phyloP scores from a whole-genome alignment of 1,140 invertebrate genomes.

The Augochlora pura region DNA sequence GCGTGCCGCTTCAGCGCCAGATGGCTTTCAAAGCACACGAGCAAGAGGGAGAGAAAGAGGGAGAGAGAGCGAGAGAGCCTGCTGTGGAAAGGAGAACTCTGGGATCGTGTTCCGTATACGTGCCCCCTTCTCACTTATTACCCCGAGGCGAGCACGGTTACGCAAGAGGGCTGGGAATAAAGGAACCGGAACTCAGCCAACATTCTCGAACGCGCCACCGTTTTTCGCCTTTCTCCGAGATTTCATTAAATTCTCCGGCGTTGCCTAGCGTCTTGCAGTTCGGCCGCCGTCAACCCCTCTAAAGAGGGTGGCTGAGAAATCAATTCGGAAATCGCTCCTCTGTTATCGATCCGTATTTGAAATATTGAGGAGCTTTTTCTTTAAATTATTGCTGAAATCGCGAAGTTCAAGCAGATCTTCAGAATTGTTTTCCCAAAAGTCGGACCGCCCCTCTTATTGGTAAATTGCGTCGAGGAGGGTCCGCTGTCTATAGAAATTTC shows the following conservation, averaged over 20 bases:
- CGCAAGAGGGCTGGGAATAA: conserved; percentile 16
- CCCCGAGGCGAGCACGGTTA: conserved; percentile 37
- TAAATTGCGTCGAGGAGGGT: no score
- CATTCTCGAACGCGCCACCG: conserved; percentile 7
- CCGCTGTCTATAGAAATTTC: no score
- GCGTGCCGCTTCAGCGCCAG: conserved; percentile 69
- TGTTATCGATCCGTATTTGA: no score
- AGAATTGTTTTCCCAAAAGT: no score
- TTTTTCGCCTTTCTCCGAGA: conserved; percentile 5
- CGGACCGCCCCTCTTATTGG: no score
- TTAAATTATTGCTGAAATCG: no score
- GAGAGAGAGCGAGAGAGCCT: conserved; percentile 7
- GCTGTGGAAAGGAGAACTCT: conserved; percentile 4
- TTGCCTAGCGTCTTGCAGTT: no score
- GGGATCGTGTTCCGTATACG: conserved; percentile 8
- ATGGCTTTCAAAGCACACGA: conserved; percentile 59
- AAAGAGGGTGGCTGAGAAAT: no score
- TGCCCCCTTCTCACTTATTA: conserved; percentile 37
- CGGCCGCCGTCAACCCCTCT: no score
- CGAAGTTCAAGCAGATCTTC: no score
- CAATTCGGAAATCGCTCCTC: no score
- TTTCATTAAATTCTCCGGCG: conserved; percentile 11
- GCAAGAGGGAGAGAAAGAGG: conserved; percentile 27
- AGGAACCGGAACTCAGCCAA: conserved; percentile 16
- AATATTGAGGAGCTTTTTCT: no score